Evolutionary conservation across 2,797 vertebrate species (phyloP), one percentile per base, ranked within the genome.

Genomic region (Labroides dimidiatus): DNA sequence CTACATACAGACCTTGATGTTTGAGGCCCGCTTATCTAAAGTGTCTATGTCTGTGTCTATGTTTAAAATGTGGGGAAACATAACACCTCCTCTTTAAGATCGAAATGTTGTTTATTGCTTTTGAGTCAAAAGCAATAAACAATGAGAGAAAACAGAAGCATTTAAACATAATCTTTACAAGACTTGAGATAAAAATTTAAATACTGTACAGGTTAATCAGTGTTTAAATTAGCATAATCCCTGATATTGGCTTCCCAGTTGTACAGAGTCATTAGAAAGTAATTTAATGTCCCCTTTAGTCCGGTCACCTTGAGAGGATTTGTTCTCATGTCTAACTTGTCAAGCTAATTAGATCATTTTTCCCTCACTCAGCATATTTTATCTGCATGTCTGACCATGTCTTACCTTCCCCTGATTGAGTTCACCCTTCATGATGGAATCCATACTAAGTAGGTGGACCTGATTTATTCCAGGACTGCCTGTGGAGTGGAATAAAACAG

Each of bases 321-420:
- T 57, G 30, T 56, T 58, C 51, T 20, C 44, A 27, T 30, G 20
- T 61, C 76, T 72, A 63, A 74, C 76, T 65, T n/a, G 53, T 78
- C 23, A 48, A 55, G 56, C 65, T 77, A 69, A 84, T 80, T 80
- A 67, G 77, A 77, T 78, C 27, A 1, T 15, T 10, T 53, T 52
- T 36, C 2, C 50, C 37, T 50, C 48, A 30, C 70, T 71, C 61
- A 50, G 80, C 78, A 80, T 73, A 69, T 75, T 78, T 77, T 45
- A 13, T 37, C 36, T 60, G 73, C 78, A 5, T 79, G 86, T 73
- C 75, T 0, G 23, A 66, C 65, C 80, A 55, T 12, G 81, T 67
- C 72, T 67, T 27, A 69, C 42, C 67, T 62, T 41, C 64, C 52
- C 43, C 57, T 51, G 57, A 75, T 71, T 72, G 67, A 75, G 80